These are phyloP conservation scores for Halichoerus grypus DNA, from an alignment of 2,113 vertebrate species.

Conservation along the genomic window DNA sequence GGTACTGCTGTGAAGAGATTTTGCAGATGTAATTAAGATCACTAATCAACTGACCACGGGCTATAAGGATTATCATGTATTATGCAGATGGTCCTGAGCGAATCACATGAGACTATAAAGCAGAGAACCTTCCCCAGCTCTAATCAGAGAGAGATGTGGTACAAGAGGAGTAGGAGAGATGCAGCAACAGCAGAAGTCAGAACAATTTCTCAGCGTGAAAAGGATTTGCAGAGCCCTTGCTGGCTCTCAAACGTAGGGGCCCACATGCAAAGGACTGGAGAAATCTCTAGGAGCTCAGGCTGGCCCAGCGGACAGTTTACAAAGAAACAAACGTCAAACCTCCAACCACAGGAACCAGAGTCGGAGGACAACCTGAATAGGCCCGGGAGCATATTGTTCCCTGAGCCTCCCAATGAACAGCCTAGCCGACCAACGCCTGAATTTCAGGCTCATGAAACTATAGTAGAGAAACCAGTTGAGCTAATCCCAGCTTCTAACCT, in stretches of 20 bases:
- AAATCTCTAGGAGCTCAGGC: not conserved
- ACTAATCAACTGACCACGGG: not conserved
- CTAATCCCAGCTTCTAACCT: not conserved
- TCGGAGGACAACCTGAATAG: not conserved
- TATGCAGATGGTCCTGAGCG: not conserved
- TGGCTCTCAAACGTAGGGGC: not conserved
- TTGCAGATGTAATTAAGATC: not conserved
- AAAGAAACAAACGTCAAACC: not conserved
- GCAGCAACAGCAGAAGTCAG: not conserved
- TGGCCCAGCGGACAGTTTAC: not conserved
- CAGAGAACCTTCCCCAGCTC: not conserved
- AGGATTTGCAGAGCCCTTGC: not conserved
- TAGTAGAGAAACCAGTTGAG: not conserved
- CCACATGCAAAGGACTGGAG: not conserved
- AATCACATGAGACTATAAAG: not conserved
- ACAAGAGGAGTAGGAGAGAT: not conserved
- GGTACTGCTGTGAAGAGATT: not conserved
- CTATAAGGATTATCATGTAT: not conserved
- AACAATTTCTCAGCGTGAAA: not conserved
- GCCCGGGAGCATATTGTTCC: not conserved
- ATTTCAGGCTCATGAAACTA: not conserved
- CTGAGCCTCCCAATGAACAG: not conserved
- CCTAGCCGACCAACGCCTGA: not conserved
- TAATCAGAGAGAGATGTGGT: not conserved
- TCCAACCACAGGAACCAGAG: not conserved